Percentiles rank a stretch among this genome's conserved stretches.
These are phyloP conservation scores for Drosophila sordidula DNA, from an alignment of 2,888 invertebrate species.

Conservation along the genomic window DNA sequence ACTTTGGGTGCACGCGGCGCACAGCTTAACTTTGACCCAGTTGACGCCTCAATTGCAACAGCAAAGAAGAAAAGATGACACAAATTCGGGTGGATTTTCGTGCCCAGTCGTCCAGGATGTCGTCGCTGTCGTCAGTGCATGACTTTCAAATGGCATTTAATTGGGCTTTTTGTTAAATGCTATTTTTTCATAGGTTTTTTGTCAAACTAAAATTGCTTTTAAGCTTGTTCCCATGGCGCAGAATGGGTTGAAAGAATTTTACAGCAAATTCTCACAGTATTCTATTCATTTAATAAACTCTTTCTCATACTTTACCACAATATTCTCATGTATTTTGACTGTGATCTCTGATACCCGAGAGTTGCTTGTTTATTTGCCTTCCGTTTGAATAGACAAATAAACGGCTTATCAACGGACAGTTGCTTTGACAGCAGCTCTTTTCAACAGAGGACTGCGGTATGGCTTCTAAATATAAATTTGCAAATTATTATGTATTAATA, in stretches of 20 bases:
- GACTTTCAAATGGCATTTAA: constrained; percentile 69
- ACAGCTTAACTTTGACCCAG: constrained; percentile 76
- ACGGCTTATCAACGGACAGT: constrained; percentile 44
- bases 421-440: constrained; percentile 13
- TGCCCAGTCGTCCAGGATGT: constrained; percentile 20
- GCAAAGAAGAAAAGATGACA: constrained; percentile 56
- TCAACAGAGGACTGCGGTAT: neutral
- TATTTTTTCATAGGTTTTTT: constrained; percentile 11
- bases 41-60: constrained; percentile 76
- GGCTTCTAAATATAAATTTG: constrained; percentile 24
- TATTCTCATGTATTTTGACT: constrained; percentile 5
- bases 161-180: constrained; percentile 51
- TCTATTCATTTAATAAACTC: neutral
- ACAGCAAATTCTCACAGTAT: constrained; percentile 38
- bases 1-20: constrained; percentile 31
- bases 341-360: constrained; percentile 1
- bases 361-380: constrained; percentile 39
- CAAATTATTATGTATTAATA: constrained; percentile 50
- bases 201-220: constrained; percentile 26
- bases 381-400: constrained; percentile 30
- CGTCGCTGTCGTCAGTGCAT: constrained; percentile 38
- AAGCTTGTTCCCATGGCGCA: constrained; percentile 42
- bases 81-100: constrained; percentile 46
- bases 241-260: constrained; percentile 11
- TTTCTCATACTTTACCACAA: neutral